Evolutionary conservation across 2,888 invertebrate genomes (phyloP), one percentile per base, ranked within the genome.

Genomic region (Tipula lateralis): DNA sequence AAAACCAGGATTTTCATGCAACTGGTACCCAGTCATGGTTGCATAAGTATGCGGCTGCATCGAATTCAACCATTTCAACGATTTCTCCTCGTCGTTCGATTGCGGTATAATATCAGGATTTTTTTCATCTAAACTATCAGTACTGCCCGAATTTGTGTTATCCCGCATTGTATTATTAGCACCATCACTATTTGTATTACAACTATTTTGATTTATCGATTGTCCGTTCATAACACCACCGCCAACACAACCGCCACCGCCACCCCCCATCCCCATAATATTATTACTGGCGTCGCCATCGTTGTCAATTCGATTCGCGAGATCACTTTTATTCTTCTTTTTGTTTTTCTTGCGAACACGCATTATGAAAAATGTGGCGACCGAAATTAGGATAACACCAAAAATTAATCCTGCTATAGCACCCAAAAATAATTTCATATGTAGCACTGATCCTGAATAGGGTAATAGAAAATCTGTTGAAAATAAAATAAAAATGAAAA

Each of bases 121-220:
- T 86, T 90, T 91, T 87, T 90, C 90, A 66, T 66, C 66, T 85
- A 90, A 89, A 87, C 90, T 90, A 87, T 90, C 90, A 86, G 89
- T 87, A 87, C 90, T 90, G 86, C 89, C 83, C 29, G 34, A 36
- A 83, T 29, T 36, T 83, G 83, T 36, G n/a, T n/a, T n/a, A 29
- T 83, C 36, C 29, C 83, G 34, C 29, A 82, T 7, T 16, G 82
- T 82, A 82, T 32, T 30, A 82, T 32, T 30, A 82, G 30, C 32
- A 82, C 82, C 82, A 30, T 82, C 82, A 82, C 30, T 82, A 82
- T 82, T 82, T 82, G 82, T 82, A 66, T 24, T 66, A 66, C 66
- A 66, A 66, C 66, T 66, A 66, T 66, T 66, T 24, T 19, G 66
- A 30, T 30, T 29, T 16, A 9, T 82, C 29, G 82, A 82, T 32